These are phyloP conservation scores for Stichopus horrens DNA, from an alignment of 53 echinoderm and acorn worm species.

Conservation along the genomic window DNA sequence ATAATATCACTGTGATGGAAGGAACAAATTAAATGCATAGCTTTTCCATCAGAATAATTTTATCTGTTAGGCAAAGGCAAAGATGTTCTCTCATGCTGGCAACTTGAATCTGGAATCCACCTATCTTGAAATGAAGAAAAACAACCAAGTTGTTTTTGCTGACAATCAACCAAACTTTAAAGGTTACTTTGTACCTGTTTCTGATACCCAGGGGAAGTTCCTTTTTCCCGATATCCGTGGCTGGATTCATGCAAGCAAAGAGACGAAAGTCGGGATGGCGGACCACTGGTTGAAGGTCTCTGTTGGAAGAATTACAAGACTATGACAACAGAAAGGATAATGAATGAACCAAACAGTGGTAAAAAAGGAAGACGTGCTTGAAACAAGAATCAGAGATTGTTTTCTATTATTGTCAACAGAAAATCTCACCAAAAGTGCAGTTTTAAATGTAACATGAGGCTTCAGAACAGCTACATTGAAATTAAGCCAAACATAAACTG, in stretches of 20 bases:
- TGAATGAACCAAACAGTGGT: not conserved
- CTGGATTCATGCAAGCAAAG: slow-evolving; percentile 99
- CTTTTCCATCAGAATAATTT: too few relatives aligned
- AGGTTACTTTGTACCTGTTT: slow-evolving; percentile 59
- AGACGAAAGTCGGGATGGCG: slow-evolving; percentile 86
- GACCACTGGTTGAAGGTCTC: slow-evolving; percentile 77
- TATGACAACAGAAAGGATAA: not conserved
- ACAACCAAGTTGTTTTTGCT: not conserved
- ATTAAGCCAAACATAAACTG: too few relatives aligned
- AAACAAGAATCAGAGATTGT: too few relatives aligned
- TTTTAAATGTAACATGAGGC: too few relatives aligned
- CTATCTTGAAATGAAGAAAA: not conserved
- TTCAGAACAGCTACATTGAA: too few relatives aligned
- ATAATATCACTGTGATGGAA: too few relatives aligned
- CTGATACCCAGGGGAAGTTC: slow-evolving; percentile 89
- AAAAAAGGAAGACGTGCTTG: too few relatives aligned
- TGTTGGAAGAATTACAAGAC: slow-evolving; percentile 8
- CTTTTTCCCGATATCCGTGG: slow-evolving; percentile 97
- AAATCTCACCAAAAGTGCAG: too few relatives aligned
- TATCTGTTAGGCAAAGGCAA: not conserved
- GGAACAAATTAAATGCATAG: too few relatives aligned
- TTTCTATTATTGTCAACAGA: too few relatives aligned
- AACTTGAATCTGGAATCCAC: not conserved
- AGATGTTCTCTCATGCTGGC: not conserved
- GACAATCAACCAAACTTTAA: not conserved